Evolutionary conservation across 2,888 invertebrate genomes (phyloP).

Genomic region (Aporophyla nigra): DNA sequence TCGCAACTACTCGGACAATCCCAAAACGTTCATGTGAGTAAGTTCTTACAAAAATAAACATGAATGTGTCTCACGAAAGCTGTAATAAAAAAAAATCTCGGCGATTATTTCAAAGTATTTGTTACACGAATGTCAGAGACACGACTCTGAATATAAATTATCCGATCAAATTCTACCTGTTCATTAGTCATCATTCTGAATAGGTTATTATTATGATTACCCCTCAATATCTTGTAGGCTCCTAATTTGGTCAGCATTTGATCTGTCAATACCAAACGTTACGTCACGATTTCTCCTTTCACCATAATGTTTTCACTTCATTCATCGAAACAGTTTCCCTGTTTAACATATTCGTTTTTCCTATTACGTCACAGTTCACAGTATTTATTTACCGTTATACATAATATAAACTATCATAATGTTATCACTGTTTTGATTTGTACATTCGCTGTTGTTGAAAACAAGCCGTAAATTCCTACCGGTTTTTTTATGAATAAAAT

Average conservation of each 20-base stretch:
- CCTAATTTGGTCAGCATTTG: conserved; percentile 42
- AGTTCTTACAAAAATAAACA: conserved; percentile 51
- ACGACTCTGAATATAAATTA: conserved; percentile 25
- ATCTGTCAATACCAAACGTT: conserved; percentile 42
- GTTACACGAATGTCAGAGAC: conserved; percentile 20
- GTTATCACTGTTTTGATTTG: conserved; percentile 57
- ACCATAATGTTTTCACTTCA: conserved; percentile 54
- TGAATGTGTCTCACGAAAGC: conserved; percentile 45
- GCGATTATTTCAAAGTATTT: conserved; percentile 33
- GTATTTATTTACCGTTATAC: conserved; percentile 47
- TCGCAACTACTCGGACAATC: conserved; percentile 28
- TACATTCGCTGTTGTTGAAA: conserved; percentile 36
- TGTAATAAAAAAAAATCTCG: conserved; percentile 23
- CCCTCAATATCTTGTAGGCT: conserved; percentile 7
- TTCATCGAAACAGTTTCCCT: conserved; percentile 51
- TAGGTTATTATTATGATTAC: conserved; percentile 18
- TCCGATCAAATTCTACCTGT: conserved; percentile 27
- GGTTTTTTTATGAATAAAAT: conserved; percentile 36
- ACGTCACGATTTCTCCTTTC: conserved; percentile 48
- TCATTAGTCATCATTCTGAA: conserved; percentile 26
- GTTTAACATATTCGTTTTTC: conserved; percentile 55
- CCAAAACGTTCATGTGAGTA: conserved; percentile 45
- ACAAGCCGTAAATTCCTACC: conserved; percentile 10
- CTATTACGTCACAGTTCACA: conserved; percentile 47
- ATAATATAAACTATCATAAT: conserved; percentile 44